Percentiles rank a stretch among this genome's conserved stretches.
phyloP scores from a whole-genome alignment of 2,888 invertebrate genomes.

The Mythimna lalbum region DNA sequence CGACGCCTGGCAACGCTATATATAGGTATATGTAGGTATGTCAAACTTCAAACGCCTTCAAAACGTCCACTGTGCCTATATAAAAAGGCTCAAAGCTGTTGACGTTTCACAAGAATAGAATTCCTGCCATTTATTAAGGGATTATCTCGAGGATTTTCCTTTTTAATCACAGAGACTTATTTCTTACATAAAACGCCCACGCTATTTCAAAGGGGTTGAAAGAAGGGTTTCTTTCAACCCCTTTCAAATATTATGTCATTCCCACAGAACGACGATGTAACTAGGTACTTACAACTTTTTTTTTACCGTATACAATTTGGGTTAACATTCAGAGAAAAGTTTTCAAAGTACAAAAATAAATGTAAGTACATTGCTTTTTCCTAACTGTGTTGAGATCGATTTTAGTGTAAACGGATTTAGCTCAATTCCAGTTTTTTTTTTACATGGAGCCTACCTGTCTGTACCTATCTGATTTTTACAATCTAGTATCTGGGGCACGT shows the following conservation, averaged over 20 bases:
- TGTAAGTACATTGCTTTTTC: not conserved
- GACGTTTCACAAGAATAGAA: not conserved
- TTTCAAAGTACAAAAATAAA: not conserved
- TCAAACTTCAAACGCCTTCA: not conserved
- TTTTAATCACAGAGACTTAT: conserved; percentile 1
- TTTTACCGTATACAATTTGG: not conserved
- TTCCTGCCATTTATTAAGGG: not conserved
- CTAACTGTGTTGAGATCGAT: no score
- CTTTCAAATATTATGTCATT: not conserved
- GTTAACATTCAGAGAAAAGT: not conserved
- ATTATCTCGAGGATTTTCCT: conserved; percentile 4
- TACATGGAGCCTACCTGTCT: not conserved
- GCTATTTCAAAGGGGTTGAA: no score
- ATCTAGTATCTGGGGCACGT: no score
- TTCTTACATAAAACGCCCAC: not conserved
- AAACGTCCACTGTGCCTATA: not conserved
- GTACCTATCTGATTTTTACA: no score
- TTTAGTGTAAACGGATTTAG: not conserved
- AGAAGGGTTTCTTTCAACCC: not conserved
- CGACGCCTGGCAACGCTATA: no score
- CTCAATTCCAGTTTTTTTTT: not conserved
- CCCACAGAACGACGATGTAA: not conserved
- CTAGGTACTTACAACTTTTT: not conserved
- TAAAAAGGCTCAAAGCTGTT: conserved; percentile 1
- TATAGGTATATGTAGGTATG: not conserved